Base-by-base conservation (phyloP, 2,888 invertebrate species). In the Apamea anceps region DNA sequence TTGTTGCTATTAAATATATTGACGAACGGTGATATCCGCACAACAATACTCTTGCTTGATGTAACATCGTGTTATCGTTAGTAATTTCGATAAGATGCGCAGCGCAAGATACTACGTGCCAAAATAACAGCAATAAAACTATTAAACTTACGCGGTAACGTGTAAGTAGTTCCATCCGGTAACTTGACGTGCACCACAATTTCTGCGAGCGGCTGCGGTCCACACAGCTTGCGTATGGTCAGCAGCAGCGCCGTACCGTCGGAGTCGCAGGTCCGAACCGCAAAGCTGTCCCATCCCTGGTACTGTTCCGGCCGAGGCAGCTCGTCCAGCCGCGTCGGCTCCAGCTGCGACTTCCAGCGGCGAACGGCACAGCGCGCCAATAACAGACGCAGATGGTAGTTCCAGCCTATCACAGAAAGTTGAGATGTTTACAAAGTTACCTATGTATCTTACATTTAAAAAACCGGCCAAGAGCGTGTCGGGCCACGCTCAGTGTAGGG, bases 171-270 rank as follows among this genome's bases (percentile, higher is more conserved):
- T 15, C 96, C 96, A 91, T 96, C 95, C 18, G 92, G 81, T 75
- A 97, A 86, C 80, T 94, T 94, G 28, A 98, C 91, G 78, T 97
- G 94, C 1, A 98, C 90, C 83, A 96, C 96, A 0, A 97, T 93
- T 94, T 98, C 98, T 88, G 94, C 92, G 94, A 96, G 88, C 42
- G 97, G 93, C 78, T 96, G 96, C 51, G 95, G 93, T 2, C 91
- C 92, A 71, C 90, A 93, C 68, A 97, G 92, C 82, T 97, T 96
- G 15, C 97, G 96, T 71, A 98, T 94, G 79, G 96, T 96, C 25
- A 98, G 86, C 13, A 97, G 92, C 0, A 98, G 42, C 0, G 96
- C 95, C 72, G 97, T 97, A 0, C 98, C 98, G 28, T 97, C 96
- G 13, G 97, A 95, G 72, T 97, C 97, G 0, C 96, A 92, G 0